Percentiles rank a stretch among this genome's conserved stretches.
These are phyloP conservation scores for Maconellicoccus hirsutus DNA, from an alignment of 1,140 invertebrate species.

Conservation along the genomic window DNA sequence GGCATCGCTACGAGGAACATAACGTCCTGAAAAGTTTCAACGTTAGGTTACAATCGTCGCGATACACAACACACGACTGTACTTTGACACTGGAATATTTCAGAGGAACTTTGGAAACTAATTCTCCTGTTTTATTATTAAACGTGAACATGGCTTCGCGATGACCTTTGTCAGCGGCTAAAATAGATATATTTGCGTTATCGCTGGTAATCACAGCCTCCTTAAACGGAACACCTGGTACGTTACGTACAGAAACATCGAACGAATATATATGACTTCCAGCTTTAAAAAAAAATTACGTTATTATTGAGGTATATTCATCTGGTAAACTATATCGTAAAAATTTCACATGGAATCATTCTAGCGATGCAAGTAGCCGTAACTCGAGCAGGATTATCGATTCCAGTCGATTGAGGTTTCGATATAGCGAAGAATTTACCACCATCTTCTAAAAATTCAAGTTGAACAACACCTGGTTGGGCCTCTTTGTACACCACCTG, in stretches of 20 bases:
- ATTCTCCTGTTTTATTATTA: conserved; percentile 66
- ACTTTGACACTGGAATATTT: conserved; percentile 54
- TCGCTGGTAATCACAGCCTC: conserved; percentile 70
- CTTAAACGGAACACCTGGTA: conserved; percentile 52
- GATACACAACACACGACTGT: too few relatives aligned
- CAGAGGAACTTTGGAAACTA: conserved; percentile 60
- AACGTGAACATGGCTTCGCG: conserved; percentile 75
- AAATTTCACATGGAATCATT: conserved; percentile 44
- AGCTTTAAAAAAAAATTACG: conserved; percentile 41
- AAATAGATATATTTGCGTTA: conserved; percentile 58
- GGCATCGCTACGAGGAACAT: conserved; percentile 59
- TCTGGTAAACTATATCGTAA: not conserved
- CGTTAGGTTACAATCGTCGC: not conserved
- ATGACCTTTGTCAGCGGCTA: conserved; percentile 65
- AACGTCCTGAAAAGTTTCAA: conserved; percentile 42
- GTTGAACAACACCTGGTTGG: conserved; percentile 73
- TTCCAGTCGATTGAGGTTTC: conserved; percentile 39
- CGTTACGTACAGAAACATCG: conserved; percentile 59
- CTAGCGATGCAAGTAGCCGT: conserved; percentile 52
- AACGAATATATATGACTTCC: conserved; percentile 63
- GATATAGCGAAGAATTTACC: conserved; percentile 77
- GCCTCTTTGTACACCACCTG: conserved; percentile 73
- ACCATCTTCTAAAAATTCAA: conserved; percentile 72
- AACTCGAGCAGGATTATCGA: conserved; percentile 45
- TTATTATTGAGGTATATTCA: not conserved